Conservation (phyloP, 2,113 vertebrate genomes). For the Tychaedon coryphoeus region DNA sequence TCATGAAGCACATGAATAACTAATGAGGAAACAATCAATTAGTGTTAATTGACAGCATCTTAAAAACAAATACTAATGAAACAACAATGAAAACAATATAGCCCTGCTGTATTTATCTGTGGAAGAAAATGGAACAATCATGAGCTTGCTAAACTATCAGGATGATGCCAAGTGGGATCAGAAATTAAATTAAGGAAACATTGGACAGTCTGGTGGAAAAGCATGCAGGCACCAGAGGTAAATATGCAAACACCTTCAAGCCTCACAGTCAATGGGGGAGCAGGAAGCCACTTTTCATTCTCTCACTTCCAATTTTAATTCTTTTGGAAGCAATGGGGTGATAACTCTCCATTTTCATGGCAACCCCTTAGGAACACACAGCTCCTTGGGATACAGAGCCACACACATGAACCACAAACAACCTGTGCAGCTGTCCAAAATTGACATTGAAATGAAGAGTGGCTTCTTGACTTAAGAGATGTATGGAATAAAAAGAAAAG, state of each 20-base stretch:
- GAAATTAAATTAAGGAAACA: neutral
- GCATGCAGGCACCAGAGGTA: conserved; percentile 60
- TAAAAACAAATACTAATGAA: neutral
- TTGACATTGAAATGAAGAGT: conserved; percentile 55
- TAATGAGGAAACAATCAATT: neutral
- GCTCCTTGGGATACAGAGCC: neutral
- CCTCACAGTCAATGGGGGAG: neutral
- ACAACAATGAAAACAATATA: neutral
- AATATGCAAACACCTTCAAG: neutral
- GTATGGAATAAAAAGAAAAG: neutral
- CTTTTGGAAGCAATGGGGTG: neutral
- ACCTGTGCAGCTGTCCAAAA: neutral
- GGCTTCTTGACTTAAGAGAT: conserved; percentile 44
- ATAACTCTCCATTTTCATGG: neutral
- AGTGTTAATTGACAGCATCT: neutral
- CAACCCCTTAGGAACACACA: fast-evolving
- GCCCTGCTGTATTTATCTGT: neutral
- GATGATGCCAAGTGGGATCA: neutral
- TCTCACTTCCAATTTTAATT: neutral
- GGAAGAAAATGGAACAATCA: neutral
- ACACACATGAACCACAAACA: neutral
- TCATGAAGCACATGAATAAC: fast-evolving
- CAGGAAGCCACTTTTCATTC: conserved; percentile 75
- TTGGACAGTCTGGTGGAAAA: neutral
- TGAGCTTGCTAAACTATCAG: neutral